Evolutionary conservation across 2,888 invertebrate genomes (phyloP).

Genomic region (Nomada flava): DNA sequence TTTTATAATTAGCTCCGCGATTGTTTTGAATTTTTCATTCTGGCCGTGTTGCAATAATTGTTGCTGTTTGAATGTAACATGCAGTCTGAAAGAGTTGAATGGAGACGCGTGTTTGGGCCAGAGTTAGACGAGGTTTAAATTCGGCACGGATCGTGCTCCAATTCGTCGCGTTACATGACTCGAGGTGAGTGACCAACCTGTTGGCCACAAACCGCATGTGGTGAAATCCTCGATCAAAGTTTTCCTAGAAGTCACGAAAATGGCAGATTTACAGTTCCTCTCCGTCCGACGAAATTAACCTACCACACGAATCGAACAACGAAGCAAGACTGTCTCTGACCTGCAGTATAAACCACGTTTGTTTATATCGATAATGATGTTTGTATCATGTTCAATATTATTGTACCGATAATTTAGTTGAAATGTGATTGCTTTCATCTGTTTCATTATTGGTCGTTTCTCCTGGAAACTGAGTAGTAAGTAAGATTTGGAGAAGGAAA

Average conservation of each 20-base stretch:
- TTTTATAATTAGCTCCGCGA: no score
- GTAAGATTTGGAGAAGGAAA: neutral
- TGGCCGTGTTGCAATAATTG: neutral
- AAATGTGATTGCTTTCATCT: neutral
- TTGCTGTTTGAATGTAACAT: neutral
- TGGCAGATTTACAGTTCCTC: slow-evolving; percentile 41
- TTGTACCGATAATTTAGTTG: neutral
- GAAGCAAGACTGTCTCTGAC: slow-evolving; percentile 13
- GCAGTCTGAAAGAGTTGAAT: neutral
- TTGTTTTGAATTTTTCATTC: neutral
- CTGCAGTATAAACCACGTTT: slow-evolving; percentile 24
- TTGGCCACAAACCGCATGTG: slow-evolving; percentile 54
- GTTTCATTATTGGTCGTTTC: neutral
- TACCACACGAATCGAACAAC: slow-evolving; percentile 25
- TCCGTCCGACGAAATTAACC: slow-evolving; percentile 39
- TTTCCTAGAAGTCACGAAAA: slow-evolving; percentile 47
- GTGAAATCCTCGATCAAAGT: slow-evolving; percentile 57
- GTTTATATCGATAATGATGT: neutral
- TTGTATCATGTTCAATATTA: no score
- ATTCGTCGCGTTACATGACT: slow-evolving; percentile 53
- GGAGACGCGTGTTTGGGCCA: neutral
- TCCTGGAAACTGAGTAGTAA: no score
- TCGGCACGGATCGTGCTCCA: slow-evolving; percentile 57
- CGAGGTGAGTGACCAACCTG: slow-evolving; percentile 63
- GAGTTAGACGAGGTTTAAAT: slow-evolving; percentile 62